Base-by-base conservation (phyloP, 2,797 vertebrate species). In the Rhinatrema bivittatum region DNA sequence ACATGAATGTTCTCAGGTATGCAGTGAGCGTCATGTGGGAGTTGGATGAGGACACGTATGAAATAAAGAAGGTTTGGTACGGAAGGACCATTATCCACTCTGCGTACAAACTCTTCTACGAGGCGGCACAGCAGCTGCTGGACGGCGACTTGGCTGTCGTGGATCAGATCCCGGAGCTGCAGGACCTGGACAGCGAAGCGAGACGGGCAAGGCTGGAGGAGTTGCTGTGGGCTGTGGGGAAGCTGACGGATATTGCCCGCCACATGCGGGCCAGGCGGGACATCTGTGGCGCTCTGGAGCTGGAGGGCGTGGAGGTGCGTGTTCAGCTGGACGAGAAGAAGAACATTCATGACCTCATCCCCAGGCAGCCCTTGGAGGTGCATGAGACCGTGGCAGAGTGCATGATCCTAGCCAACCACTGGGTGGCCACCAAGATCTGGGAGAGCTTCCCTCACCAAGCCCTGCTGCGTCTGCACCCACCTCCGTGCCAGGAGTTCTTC, bases 351-450 rank as follows among this genome's bases (percentile, higher is more conserved):
- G 91, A 93, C 25, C 86, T 98, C 35, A 79, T 97, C 13, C 93
- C 96, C 6, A 85, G 77, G 20, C 90, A 96, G 71, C 92, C 92
- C 0, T 81, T 98, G 53, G 91, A 97, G 64, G 89, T 97, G 27
- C 94, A 99, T 0, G 91, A 97, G 77, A 97, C 89, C 0, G 91
- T 98, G 42, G 94, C 94, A 0, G 94, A 99, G 48, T 98, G 94
- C 55, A 99, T 99, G 96, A 97, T 99, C 48, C 82, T 93, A 13
- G 91, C 94, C 68, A 99, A 99, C 84, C 90, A 97, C 82, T 98
- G 93, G 93, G 94, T 98, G 60, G 94, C 94, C 6, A 86, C 81
- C 57, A 93, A 90, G 70, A 90, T 98, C 56, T 82, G 87, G 45
- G 85, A 90, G 65, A 32, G 30, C n/a, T 96, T 94, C 50, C 92